Evolutionary conservation across 2,797 vertebrate genomes (phyloP), one percentile per base, ranked within the genome.

Genomic region (Cichlasoma orientale): DNA sequence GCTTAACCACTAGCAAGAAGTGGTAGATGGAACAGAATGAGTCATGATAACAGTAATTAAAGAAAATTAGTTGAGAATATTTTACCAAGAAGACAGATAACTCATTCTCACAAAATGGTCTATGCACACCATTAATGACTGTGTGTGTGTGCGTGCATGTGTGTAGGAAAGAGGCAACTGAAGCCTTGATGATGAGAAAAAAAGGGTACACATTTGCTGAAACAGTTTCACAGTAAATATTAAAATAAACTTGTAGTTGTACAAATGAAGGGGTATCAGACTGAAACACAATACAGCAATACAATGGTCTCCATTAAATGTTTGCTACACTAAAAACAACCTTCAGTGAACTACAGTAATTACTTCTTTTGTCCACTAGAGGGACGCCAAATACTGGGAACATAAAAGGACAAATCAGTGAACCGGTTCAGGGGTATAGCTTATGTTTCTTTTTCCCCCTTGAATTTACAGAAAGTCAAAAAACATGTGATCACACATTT

Each of bases 351-450:
- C 38, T 19, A 14, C 0, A 52, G 41, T 1, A 38, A 59, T 72
- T 3, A 79, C 77, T n/a, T 72, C 1, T 1, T 82, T 54, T 71
- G 82, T 82, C 92, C 92, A 93, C 92, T 87, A 93, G 92, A 90
- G 91, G 92, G 92, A 89, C 55, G 72, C 57, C 38, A 78, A 74
- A 70, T 25, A 68, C 55, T 52, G 74, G 0, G 10, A 82, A 4
- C 56, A 21, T 7, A 61, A 77, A 41, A 31, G 10, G 1, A 59
- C 14, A 3, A 56, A 55, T n/a, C 3, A 9, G 18, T 21, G 38
- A 25, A 5, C 4, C 52, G 75, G 1, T 13, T 75, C 36, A 68
- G 14, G 3, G 78, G 80, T 75, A 27, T 29, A 21, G 38, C 18
- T 50, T 52, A 8, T 47, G 31, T 33, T 33, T 33, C 31, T n/a